phyloP scores from a whole-genome alignment of 2,888 invertebrate species.

The Acleris cristana region DNA sequence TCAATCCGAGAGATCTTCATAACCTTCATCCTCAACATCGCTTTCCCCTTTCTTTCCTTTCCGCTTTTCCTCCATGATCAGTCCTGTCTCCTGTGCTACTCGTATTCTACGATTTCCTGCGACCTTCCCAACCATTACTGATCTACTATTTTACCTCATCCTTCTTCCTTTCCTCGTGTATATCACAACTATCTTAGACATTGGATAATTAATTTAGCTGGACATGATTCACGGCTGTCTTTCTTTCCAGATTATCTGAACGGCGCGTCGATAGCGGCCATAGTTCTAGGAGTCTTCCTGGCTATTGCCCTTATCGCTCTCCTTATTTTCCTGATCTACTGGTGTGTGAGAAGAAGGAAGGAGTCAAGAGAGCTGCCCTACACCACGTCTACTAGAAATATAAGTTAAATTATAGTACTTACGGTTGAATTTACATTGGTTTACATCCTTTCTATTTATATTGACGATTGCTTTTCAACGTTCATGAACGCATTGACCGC shows the following conservation, averaged over 20 bases:
- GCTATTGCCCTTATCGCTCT: conserved; percentile 85
- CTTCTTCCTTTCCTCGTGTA: too few relatives aligned
- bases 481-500: too few relatives aligned
- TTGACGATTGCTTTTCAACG: not conserved
- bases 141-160: too few relatives aligned
- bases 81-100: too few relatives aligned
- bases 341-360: conserved; percentile 84
- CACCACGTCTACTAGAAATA: conserved; percentile 57
- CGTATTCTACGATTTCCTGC: too few relatives aligned
- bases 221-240: not conserved
- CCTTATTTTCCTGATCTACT: conserved; percentile 82
- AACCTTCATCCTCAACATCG: too few relatives aligned
- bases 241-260: conserved; percentile 73
- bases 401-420: conserved; percentile 49
- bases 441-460: not conserved
- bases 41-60: too few relatives aligned
- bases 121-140: too few relatives aligned
- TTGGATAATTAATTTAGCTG: too few relatives aligned
- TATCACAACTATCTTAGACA: too few relatives aligned
- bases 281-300: conserved; percentile 87
- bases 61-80: too few relatives aligned
- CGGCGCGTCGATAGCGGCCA: conserved; percentile 86
- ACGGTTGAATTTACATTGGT: not conserved
- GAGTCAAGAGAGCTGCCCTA: conserved; percentile 85
- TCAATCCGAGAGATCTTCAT: too few relatives aligned